A percentile compares a stretch with the other conserved stretches of the same genome.
Evolutionary conservation across 2,113 vertebrate genomes (phyloP).

Genomic region (Pachyramphus minor): DNA sequence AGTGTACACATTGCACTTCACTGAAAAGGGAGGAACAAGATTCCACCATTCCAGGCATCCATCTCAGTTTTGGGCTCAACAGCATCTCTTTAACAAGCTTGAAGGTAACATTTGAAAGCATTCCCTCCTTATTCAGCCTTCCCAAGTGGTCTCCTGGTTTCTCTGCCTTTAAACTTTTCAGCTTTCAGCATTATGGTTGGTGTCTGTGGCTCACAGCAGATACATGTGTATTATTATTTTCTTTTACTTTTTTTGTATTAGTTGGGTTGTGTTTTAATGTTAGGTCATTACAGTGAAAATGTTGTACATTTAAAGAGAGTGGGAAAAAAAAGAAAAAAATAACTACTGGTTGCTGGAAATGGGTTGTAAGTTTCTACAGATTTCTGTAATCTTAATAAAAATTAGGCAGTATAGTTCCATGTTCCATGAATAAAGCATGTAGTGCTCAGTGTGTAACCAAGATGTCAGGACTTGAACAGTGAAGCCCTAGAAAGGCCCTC

Average conservation of each 20-base stretch:
- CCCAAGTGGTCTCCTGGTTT: background rate
- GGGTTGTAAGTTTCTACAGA: background rate
- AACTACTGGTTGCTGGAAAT: background rate
- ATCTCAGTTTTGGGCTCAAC: background rate
- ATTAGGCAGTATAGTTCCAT: background rate
- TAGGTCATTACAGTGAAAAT: background rate
- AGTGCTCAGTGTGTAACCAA: background rate
- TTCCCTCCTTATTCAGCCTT: background rate
- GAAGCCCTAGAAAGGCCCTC: background rate
- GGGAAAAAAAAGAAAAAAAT: background rate
- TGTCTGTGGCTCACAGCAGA: background rate
- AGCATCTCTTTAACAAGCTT: background rate
- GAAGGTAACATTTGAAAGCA: background rate
- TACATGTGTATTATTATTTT: background rate
- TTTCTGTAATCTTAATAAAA: background rate
- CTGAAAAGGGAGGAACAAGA: background rate
- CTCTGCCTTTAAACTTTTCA: background rate
- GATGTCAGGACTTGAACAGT: background rate
- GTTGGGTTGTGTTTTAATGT: background rate
- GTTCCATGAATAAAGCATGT: background rate
- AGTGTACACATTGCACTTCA: background rate
- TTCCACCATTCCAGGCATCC: background rate
- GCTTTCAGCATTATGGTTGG: background rate
- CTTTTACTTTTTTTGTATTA: background rate
- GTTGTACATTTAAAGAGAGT: background rate